phyloP scores from a whole-genome alignment of 2,797 vertebrate species.

The Myiotriccus ornatus region DNA sequence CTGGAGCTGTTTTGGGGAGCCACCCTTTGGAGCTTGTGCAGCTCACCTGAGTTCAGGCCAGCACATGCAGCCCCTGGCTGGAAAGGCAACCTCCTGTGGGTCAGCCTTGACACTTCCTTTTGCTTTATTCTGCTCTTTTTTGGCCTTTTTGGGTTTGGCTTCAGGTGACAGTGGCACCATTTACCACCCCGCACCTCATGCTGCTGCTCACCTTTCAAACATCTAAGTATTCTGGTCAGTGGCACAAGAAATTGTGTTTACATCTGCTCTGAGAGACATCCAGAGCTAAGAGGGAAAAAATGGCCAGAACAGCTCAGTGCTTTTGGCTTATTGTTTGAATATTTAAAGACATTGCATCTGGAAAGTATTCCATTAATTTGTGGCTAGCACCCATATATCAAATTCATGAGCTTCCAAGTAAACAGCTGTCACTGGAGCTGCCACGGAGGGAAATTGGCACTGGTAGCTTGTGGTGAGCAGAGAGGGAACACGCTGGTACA shows the following conservation, averaged over 20 bases:
- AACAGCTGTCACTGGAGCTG: slow-evolving; percentile 71
- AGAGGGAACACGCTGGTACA: slow-evolving; percentile 71
- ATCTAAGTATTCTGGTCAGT: slow-evolving; percentile 44
- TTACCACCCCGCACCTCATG: slow-evolving; percentile 6
- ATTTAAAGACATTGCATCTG: slow-evolving; percentile 73
- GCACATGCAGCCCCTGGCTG: fast-evolving
- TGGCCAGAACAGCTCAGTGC: slow-evolving; percentile 45
- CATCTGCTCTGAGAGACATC: slow-evolving; percentile 55
- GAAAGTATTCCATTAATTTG: slow-evolving; percentile 79
- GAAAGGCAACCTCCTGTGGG: not conserved
- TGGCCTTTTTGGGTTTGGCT: slow-evolving; percentile 12
- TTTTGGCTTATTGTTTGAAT: slow-evolving; percentile 75
- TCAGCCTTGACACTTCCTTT: not conserved
- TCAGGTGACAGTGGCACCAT: not conserved
- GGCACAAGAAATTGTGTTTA: slow-evolving; percentile 58
- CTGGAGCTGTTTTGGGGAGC: not conserved
- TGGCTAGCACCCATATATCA: slow-evolving; percentile 76
- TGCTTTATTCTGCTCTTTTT: not conserved
- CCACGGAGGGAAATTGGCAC: slow-evolving; percentile 71
- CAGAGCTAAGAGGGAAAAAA: slow-evolving; percentile 36
- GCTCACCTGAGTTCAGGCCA: not conserved
- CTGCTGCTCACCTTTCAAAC: slow-evolving; percentile 4
- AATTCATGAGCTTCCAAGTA: slow-evolving; percentile 74
- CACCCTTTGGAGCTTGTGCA: not conserved
- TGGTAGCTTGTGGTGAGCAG: slow-evolving; percentile 71